Conservation (phyloP, 2,888 invertebrate species). For the Aphodius granarius region DNA sequence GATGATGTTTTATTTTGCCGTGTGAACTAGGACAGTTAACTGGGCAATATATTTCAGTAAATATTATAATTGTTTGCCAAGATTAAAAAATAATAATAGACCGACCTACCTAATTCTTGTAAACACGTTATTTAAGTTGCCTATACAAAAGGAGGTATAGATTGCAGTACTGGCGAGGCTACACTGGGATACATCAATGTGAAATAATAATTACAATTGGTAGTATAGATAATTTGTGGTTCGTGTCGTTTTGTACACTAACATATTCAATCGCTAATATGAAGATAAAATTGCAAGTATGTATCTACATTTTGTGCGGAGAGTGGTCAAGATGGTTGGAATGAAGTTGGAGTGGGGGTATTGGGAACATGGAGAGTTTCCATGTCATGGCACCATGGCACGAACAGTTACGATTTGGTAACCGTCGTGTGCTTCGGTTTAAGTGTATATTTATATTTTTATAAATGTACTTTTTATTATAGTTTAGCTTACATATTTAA, state of each 20-base stretch:
- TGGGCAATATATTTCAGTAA: background rate
- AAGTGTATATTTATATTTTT: conserved; percentile 15
- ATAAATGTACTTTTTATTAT: conserved; percentile 8
- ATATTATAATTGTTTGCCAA: background rate
- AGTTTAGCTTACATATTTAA: background rate
- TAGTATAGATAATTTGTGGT: too few relatives aligned
- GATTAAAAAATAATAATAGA: background rate
- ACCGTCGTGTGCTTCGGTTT: conserved; percentile 12
- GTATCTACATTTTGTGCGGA: too few relatives aligned
- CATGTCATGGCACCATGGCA: conserved; percentile 7
- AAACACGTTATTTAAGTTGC: background rate
- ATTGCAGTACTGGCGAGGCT: background rate
- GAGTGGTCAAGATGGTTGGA: conserved; percentile 21
- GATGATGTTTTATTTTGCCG: too few relatives aligned
- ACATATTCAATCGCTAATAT: too few relatives aligned
- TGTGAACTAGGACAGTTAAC: too few relatives aligned
- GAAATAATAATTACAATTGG: too few relatives aligned
- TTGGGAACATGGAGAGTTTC: conserved; percentile 16
- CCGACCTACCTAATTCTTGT: background rate
- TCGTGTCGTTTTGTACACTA: too few relatives aligned
- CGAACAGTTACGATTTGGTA: conserved; percentile 20
- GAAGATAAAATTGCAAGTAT: too few relatives aligned
- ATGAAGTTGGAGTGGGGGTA: conserved; percentile 17
- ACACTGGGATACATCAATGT: background rate
- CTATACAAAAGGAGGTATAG: background rate